A percentile compares a stretch with the other conserved stretches of the same genome.
Evolutionary conservation across 2,113 vertebrate species (phyloP).

Genomic region (Nesoenas mayeri): DNA sequence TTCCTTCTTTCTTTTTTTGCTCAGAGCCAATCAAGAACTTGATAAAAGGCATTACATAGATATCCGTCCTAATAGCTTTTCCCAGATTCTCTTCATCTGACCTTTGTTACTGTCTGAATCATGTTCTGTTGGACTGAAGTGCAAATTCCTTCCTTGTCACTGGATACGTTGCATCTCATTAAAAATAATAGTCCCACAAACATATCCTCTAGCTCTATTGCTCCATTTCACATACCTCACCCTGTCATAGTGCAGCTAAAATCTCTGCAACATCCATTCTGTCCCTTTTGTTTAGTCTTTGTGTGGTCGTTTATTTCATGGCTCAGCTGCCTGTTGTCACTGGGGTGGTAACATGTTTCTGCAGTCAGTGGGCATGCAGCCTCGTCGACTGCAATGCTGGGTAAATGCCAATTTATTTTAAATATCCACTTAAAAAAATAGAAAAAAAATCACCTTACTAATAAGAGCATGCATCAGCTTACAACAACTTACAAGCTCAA

Average conservation of each 20-base stretch:
- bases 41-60: not conserved
- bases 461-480: not conserved
- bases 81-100: not conserved
- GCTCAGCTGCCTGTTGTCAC: not conserved
- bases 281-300: not conserved
- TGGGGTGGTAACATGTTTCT: not conserved
- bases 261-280: not conserved
- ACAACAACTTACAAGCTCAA: no score
- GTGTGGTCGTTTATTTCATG: not conserved
- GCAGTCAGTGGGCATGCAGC: not conserved
- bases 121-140: not conserved
- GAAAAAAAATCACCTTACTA: not conserved
- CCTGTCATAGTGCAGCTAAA: not conserved
- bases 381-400: not conserved
- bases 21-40: not conserved
- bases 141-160: not conserved
- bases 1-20: not conserved
- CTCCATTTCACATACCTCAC: not conserved
- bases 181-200: conserved; percentile 10
- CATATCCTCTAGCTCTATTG: not conserved
- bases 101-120: conserved; percentile 22
- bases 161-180: not conserved
- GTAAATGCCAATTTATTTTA: not conserved
- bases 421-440: not conserved
- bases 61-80: conserved; percentile 7